phyloP scores from a whole-genome alignment of 2,888 invertebrate genomes.

The Agrilus mali region DNA sequence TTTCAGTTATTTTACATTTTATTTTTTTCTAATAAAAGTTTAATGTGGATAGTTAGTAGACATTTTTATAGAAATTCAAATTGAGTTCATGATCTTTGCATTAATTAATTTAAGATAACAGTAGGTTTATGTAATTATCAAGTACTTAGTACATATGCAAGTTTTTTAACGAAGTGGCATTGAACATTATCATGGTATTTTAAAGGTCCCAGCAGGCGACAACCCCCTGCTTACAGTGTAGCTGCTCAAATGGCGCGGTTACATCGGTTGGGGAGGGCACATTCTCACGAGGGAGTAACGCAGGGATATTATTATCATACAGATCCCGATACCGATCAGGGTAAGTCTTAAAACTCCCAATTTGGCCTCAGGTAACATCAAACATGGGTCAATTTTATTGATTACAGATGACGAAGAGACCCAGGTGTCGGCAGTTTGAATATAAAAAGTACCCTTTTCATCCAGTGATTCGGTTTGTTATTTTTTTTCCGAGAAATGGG shows the following conservation, averaged over 20 bases:
- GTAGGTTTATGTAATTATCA: too few species aligned
- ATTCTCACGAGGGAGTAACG: conserved; percentile 78
- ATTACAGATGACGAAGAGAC: conserved; percentile 52
- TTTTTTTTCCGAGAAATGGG: neutral
- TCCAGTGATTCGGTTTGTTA: neutral
- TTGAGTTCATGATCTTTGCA: too few species aligned
- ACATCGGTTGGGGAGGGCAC: conserved; percentile 69
- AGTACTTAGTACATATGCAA: too few species aligned
- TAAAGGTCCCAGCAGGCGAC: conserved; percentile 38
- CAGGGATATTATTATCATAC: conserved; percentile 58
- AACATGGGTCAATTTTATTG: conserved; percentile 15
- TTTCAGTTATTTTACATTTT: too few species aligned
- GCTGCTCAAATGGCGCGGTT: conserved; percentile 78
- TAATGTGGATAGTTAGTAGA: too few species aligned
- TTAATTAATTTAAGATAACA: too few species aligned
- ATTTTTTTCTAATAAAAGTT: too few species aligned
- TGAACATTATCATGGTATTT: neutral
- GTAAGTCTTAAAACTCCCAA: conserved; percentile 17
- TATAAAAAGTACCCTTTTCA: conserved; percentile 1
- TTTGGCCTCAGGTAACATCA: neutral
- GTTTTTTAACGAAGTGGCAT: too few species aligned
- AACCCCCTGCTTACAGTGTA: conserved; percentile 72
- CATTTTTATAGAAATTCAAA: too few species aligned
- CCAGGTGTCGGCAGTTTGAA: conserved; percentile 49
- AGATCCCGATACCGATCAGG: conserved; percentile 37